phyloP scores from a whole-genome alignment of 2,113 vertebrate genomes.

The Cyprinodon variegatus region DNA sequence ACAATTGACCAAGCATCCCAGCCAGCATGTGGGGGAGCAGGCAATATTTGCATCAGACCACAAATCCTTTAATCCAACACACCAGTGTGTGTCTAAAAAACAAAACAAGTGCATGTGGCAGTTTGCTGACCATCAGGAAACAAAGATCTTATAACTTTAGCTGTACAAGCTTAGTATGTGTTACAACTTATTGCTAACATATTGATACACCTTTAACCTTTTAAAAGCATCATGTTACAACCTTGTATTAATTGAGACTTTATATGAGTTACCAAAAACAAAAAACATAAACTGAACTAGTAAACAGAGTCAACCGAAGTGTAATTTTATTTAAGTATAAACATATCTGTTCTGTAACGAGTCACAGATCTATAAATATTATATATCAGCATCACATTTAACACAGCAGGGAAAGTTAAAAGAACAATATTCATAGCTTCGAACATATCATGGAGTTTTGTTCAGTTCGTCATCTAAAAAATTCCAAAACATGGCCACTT shows the following conservation, averaged over 20 bases:
- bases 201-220: neutral
- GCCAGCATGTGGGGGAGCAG: constrained; percentile 25
- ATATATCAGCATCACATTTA: too few species aligned
- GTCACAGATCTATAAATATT: too few species aligned
- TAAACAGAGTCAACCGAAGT: neutral
- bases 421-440: too few species aligned
- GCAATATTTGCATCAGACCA: constrained; percentile 61
- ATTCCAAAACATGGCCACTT: neutral
- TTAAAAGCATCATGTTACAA: neutral
- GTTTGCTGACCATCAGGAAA: constrained; percentile 44
- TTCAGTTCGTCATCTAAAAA: too few species aligned
- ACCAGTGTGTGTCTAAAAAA: constrained; percentile 2
- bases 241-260: neutral
- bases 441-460: too few species aligned
- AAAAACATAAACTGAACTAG: too few species aligned
- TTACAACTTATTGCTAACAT: neutral
- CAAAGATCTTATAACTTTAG: constrained; percentile 18
- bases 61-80: constrained; percentile 41
- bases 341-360: too few species aligned
- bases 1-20: constrained; percentile 18
- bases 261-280: neutral
- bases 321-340: neutral
- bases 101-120: constrained; percentile 14
- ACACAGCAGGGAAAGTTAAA: too few species aligned
- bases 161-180: neutral